Percentiles rank a stretch among this genome's conserved stretches.
Conservation (phyloP, 1,140 invertebrate species). For the Centruroides vittatus region DNA sequence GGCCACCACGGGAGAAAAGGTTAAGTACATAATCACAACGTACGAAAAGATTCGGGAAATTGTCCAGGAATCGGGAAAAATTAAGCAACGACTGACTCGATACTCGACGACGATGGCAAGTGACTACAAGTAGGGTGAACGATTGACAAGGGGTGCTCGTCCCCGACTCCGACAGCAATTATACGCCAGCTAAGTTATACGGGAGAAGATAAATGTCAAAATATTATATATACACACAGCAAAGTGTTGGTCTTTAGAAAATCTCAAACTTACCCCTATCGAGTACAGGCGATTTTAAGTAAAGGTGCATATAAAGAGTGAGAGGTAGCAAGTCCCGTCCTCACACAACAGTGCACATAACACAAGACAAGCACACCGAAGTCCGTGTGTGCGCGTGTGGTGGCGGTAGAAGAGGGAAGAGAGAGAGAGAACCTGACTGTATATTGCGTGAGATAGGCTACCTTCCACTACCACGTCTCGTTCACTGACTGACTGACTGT, state of each 20-base stretch:
- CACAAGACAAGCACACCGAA: background rate
- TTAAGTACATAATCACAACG: slow-evolving; percentile 19
- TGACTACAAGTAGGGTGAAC: too few relatives aligned
- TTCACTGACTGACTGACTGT: background rate
- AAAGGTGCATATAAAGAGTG: background rate
- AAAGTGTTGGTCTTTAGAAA: too few relatives aligned
- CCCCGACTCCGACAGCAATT: too few relatives aligned
- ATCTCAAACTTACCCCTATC: too few relatives aligned
- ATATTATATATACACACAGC: too few relatives aligned
- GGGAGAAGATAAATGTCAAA: too few relatives aligned
- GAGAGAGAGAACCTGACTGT: too few relatives aligned
- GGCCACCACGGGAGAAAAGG: slow-evolving; percentile 9
- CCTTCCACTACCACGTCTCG: background rate
- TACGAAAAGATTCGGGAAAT: background rate
- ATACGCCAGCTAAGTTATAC: too few relatives aligned
- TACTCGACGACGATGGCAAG: background rate
- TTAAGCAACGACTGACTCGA: background rate
- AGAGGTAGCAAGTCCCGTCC: background rate
- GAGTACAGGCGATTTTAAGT: background rate
- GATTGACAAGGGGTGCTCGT: too few relatives aligned
- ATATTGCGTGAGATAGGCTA: background rate
- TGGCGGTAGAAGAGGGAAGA: background rate
- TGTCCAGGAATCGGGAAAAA: background rate
- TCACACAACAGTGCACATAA: background rate
- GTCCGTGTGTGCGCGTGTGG: too few relatives aligned